A percentile compares a stretch with the other conserved stretches of the same genome.
These are phyloP conservation scores for Alethe castanea DNA, from an alignment of 2,113 vertebrate species.

Conservation along the genomic window DNA sequence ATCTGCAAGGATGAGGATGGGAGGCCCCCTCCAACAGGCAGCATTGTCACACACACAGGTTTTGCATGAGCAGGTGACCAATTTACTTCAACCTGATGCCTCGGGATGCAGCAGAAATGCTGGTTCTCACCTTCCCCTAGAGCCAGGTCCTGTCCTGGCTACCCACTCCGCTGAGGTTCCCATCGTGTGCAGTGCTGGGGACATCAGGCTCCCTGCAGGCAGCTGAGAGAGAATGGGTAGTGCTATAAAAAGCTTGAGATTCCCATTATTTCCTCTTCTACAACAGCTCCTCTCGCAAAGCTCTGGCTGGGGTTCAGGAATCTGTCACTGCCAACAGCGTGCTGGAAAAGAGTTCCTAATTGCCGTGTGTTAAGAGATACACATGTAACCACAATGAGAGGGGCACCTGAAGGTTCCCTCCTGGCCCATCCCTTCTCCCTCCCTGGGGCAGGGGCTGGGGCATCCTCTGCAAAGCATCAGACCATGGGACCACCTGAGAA, in stretches of 20 bases:
- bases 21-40: not conserved
- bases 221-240: not conserved
- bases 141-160: not conserved
- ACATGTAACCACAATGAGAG: fast-evolving
- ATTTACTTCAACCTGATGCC: not conserved
- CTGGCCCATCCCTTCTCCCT: not conserved
- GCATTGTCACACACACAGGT: too few species aligned
- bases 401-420: not conserved
- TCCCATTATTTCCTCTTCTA: constrained; percentile 19
- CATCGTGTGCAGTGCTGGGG: not conserved
- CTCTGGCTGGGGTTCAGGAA: constrained; percentile 39
- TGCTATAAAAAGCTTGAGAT: constrained; percentile 17
- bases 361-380: not conserved
- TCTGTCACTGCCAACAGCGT: constrained; percentile 13
- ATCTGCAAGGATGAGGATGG: not conserved
- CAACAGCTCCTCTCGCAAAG: not conserved
- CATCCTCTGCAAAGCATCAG: not conserved
- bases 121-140: not conserved
- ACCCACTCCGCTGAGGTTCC: not conserved
- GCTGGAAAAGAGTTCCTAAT: constrained; percentile 26
- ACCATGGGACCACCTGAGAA: not conserved
- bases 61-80: not conserved
- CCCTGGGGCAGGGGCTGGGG: not conserved
- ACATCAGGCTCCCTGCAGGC: not conserved
- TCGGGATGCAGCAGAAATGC: fast-evolving